A percentile compares a stretch with the other conserved stretches of the same genome.
Conservation (phyloP, 2,888 invertebrate genomes). For the Orthonevra nobilis region DNA sequence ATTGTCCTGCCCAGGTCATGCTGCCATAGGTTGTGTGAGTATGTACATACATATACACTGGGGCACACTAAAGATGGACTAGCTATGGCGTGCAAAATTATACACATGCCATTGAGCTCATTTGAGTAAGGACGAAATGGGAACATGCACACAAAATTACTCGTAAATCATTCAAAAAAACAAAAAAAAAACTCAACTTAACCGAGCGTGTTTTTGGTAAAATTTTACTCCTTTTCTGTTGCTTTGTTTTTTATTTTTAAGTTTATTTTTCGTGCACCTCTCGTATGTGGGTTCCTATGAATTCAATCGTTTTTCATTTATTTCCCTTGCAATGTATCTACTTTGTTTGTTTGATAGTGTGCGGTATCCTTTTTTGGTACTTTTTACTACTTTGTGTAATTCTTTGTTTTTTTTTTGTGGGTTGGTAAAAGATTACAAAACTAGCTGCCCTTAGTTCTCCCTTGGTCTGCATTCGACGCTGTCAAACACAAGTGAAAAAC, state of each 20-base stretch:
- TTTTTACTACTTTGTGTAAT: background rate
- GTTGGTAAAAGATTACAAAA: constrained; percentile 21
- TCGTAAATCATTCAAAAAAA: constrained; percentile 29
- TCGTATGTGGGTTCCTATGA: constrained; percentile 1
- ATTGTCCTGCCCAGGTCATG: constrained; percentile 14
- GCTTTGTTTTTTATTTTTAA: background rate
- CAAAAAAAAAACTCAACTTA: constrained; percentile 22
- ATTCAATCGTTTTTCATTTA: constrained; percentile 16
- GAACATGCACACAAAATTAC: background rate
- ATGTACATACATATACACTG: background rate
- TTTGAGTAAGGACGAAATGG: constrained; percentile 7
- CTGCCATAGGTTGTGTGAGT: no score
- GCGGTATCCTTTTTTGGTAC: constrained; percentile 2
- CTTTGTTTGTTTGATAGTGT: constrained; percentile 1
- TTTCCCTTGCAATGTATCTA: constrained; percentile 7
- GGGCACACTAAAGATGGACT: background rate
- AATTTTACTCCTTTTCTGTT: background rate
- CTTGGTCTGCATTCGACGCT: constrained; percentile 24
- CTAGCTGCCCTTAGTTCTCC: background rate
- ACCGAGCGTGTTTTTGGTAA: constrained; percentile 7
- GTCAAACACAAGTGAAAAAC: constrained; percentile 30
- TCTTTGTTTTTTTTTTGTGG: background rate
- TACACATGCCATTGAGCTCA: constrained; percentile 2
- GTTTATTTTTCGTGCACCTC: background rate
- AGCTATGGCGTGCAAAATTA: no score